Percentiles rank a stretch among this genome's conserved stretches.
Evolutionary conservation across 64 coral and sea anemone species (phyloP).

Genomic region (Montipora foliosa): DNA sequence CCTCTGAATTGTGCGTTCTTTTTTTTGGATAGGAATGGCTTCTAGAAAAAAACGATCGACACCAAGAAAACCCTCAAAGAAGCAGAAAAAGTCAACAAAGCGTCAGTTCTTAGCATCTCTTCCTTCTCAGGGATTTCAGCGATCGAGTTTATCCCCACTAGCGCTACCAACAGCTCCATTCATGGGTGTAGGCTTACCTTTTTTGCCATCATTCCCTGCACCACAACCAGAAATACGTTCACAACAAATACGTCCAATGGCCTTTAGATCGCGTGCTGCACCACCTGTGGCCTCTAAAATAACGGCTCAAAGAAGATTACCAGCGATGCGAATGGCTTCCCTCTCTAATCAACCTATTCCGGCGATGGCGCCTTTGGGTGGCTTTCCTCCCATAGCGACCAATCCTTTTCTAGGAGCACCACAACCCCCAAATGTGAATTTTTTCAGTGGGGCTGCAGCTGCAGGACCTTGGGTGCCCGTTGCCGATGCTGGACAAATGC

Average conservation of each 20-base stretch:
- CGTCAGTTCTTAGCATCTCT: slow-evolving; percentile 7
- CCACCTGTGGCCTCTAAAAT: neutral
- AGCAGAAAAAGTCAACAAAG: slow-evolving; percentile 19
- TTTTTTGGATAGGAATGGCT: slow-evolving; percentile 19
- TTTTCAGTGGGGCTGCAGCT: neutral
- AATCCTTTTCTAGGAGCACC: neutral
- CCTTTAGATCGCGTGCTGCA: neutral
- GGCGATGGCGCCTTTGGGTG: neutral
- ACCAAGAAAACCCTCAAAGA: neutral
- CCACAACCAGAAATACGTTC: neutral
- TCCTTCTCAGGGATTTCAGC: neutral
- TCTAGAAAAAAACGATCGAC: slow-evolving; percentile 36
- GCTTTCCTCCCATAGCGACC: neutral
- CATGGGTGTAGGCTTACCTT: neutral
- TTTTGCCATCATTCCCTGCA: neutral
- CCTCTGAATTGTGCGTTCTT: too few relatives aligned
- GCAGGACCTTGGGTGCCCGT: neutral
- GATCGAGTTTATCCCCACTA: neutral
- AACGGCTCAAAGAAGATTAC: neutral
- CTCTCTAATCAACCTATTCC: neutral
- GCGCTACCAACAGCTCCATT: neutral
- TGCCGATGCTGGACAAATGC: neutral
- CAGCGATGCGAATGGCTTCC: neutral
- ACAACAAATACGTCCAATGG: neutral
- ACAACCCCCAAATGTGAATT: neutral